Evolutionary conservation across 1,140 invertebrate species (phyloP).

Genomic region (Trypoxylus dichotomus): DNA sequence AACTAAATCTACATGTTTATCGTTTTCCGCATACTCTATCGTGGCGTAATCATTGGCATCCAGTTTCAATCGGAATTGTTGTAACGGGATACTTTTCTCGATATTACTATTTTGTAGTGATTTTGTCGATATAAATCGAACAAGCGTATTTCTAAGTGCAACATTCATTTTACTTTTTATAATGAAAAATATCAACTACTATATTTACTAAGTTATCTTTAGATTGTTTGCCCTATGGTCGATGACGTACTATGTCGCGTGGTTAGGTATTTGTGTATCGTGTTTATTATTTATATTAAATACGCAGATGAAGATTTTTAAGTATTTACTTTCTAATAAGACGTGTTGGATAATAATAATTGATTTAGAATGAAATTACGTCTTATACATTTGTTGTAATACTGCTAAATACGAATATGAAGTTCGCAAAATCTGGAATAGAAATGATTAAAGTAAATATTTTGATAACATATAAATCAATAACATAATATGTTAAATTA

Average conservation of each 20-base stretch:
- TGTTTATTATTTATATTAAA: neutral
- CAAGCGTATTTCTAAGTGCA: neutral
- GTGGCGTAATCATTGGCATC: constrained; percentile 28
- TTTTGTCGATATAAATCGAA: constrained; percentile 5
- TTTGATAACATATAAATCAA: no score
- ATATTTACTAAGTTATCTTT: neutral
- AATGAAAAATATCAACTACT: neutral
- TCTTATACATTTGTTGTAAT: constrained; percentile 33
- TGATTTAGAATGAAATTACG: no score
- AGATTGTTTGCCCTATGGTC: neutral
- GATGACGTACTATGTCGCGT: neutral
- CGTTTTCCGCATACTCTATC: constrained; percentile 55
- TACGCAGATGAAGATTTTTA: no score
- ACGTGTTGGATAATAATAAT: no score
- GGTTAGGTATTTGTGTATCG: no score
- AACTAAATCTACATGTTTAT: constrained; percentile 59
- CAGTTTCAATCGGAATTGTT: constrained; percentile 22
- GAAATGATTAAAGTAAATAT: neutral
- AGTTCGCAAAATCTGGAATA: constrained; percentile 33
- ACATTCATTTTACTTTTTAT: neutral
- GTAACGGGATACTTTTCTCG: neutral
- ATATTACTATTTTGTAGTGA: neutral
- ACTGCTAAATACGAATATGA: constrained; percentile 36
- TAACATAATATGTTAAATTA: no score
- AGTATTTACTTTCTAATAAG: no score